Evolutionary conservation across 2,888 invertebrate species (phyloP).

Genomic region (Ophioninae sp.): DNA sequence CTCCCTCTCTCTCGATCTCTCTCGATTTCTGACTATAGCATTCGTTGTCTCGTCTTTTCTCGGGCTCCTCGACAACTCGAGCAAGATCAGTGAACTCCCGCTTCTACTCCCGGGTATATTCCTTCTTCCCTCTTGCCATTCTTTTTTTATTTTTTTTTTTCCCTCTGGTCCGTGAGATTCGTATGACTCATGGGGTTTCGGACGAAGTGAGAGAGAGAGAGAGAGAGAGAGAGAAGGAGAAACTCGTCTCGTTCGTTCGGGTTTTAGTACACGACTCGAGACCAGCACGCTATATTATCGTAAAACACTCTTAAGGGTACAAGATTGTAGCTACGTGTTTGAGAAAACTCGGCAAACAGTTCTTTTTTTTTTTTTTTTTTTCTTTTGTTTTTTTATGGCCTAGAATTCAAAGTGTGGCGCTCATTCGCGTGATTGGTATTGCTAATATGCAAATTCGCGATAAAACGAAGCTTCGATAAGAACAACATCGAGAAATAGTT

Average conservation of each 20-base stretch:
- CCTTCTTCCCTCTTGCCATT: background rate
- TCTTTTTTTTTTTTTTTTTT: background rate
- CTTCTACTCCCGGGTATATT: conserved; percentile 20
- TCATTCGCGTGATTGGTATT: background rate
- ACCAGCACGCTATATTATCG: conserved; percentile 43
- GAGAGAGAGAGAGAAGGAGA: conserved; percentile 22
- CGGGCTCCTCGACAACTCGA: conserved; percentile 4
- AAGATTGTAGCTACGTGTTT: conserved; percentile 8
- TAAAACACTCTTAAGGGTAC: conserved; percentile 6
- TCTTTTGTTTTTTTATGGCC: no score
- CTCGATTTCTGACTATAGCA: conserved; percentile 25
- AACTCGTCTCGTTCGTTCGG: conserved; percentile 43
- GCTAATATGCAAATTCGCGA: background rate
- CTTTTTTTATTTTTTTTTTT: conserved; percentile 22
- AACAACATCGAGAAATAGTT: no score
- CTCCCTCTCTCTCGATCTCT: conserved; percentile 28
- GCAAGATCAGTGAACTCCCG: conserved; percentile 53
- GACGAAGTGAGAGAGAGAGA: background rate
- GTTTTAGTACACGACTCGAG: conserved; percentile 41
- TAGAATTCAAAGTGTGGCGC: conserved; percentile 1
- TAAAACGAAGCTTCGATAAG: no score
- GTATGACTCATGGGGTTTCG: conserved; percentile 47
- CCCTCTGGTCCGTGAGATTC: conserved; percentile 15
- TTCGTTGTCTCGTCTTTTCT: background rate
- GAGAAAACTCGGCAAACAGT: background rate